A percentile compares a stretch with the other conserved stretches of the same genome.
Evolutionary conservation across 2,113 vertebrate genomes (phyloP).

Genomic region (Chunga burmeisteri): DNA sequence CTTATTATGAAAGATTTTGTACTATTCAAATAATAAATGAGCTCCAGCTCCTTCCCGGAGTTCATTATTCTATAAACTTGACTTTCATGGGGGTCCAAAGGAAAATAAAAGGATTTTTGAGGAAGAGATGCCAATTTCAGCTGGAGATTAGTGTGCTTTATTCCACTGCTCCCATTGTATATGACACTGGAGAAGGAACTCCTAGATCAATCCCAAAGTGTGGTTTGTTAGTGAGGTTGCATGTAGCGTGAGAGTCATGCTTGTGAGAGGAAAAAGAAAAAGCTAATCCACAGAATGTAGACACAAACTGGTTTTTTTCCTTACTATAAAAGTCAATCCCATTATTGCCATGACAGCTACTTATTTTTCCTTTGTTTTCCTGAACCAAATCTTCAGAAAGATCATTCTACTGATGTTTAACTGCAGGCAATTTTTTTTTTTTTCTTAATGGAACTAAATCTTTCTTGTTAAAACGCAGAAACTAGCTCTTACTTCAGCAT

Average conservation of each 20-base stretch:
- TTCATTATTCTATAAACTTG: conserved; percentile 29
- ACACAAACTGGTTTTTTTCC: not conserved
- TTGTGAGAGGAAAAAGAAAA: not conserved
- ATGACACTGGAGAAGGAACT: not conserved
- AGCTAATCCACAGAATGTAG: not conserved
- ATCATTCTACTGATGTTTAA: not conserved
- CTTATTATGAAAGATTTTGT: conserved; percentile 13
- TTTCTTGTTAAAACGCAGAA: not conserved
- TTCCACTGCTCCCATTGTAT: not conserved
- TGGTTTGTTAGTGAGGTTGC: not conserved
- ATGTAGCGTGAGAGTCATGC: not conserved
- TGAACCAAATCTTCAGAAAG: not conserved
- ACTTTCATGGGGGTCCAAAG: conserved; percentile 24
- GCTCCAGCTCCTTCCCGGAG: conserved; percentile 37
- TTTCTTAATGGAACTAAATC: not conserved
- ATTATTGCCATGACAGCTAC: not conserved
- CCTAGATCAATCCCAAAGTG: not conserved
- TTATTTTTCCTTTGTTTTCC: conserved; percentile 7
- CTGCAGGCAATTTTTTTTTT: not conserved
- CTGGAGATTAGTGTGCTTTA: not conserved
- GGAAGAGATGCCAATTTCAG: not conserved
- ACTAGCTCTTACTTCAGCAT: not conserved
- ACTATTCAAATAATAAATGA: conserved; percentile 21
- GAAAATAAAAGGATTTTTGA: conserved; percentile 11
- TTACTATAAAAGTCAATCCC: not conserved